These are phyloP conservation scores for Eubucco bourcierii DNA, from an alignment of 2,113 vertebrate genomes.

Conservation along the genomic window DNA sequence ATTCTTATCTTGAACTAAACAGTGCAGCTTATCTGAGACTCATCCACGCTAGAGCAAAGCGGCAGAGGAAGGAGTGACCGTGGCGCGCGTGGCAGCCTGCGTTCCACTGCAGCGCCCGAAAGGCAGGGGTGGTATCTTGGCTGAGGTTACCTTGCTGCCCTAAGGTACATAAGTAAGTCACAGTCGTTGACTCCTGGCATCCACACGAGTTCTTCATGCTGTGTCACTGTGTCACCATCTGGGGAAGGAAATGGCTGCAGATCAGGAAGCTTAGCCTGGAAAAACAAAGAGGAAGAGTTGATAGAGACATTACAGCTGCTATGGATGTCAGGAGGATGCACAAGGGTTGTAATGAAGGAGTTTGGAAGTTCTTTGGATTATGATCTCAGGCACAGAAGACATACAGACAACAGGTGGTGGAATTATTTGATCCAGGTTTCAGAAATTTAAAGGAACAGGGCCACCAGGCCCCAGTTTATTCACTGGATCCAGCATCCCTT, in stretches of 20 bases:
- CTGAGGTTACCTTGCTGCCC: conserved; percentile 90
- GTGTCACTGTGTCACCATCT: conserved; percentile 89
- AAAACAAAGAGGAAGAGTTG: not conserved
- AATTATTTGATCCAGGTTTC: not conserved
- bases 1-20: fast-evolving
- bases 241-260: conserved; percentile 94
- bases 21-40: fast-evolving
- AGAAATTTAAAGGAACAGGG: not conserved
- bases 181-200: conserved; percentile 98
- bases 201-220: conserved; percentile 97
- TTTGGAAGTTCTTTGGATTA: fast-evolving
- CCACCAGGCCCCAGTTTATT: not conserved
- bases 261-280: conserved; percentile 95
- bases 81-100: fast-evolving
- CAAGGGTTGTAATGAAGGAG: not conserved
- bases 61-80: fast-evolving
- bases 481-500: not conserved
- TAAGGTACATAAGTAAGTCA: conserved; percentile 98
- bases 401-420: not conserved
- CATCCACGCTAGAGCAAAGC: fast-evolving
- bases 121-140: fast-evolving
- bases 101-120: fast-evolving
- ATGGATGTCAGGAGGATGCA: fast-evolving
- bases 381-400: not conserved
- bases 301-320: not conserved